Evolutionary conservation across 2,797 vertebrate genomes (phyloP).

Genomic region (Schizopygopsis malacanthus): DNA sequence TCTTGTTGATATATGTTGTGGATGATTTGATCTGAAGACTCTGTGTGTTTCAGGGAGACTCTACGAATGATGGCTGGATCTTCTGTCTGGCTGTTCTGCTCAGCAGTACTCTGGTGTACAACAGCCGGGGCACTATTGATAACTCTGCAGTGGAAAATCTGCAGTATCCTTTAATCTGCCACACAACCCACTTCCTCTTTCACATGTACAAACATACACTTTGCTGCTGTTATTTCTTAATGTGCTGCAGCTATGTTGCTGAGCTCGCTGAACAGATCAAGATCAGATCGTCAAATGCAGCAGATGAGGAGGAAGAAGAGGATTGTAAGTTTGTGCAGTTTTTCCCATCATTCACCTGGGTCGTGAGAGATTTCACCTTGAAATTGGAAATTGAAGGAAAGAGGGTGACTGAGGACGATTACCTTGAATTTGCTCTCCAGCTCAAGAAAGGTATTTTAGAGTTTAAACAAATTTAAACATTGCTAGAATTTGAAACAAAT

Average conservation of each 20-base stretch:
- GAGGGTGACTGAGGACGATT: constrained; percentile 55
- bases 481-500: neutral
- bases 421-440: constrained; percentile 64
- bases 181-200: constrained; percentile 18
- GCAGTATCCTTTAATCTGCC: constrained; percentile 66
- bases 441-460: constrained; percentile 60
- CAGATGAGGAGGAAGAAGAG: constrained; percentile 42
- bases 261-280: constrained; percentile 67
- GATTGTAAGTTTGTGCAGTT: constrained; percentile 62
- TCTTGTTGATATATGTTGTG: neutral
- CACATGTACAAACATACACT: neutral
- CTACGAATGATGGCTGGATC: constrained; percentile 68
- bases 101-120: constrained; percentile 71
- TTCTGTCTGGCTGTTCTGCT: constrained; percentile 68
- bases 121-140: constrained; percentile 69
- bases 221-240: constrained; percentile 50
- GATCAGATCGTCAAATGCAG: constrained; percentile 54
- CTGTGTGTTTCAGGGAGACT: constrained; percentile 65
- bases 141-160: constrained; percentile 66
- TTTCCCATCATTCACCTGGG: constrained; percentile 68
- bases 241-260: constrained; percentile 56
- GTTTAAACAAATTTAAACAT: neutral
- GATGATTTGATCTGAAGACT: neutral
- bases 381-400: constrained; percentile 54
- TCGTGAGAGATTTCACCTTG: constrained; percentile 65